Evolutionary conservation across 2,888 invertebrate species (phyloP).

Genomic region (Daptonema setosum): DNA sequence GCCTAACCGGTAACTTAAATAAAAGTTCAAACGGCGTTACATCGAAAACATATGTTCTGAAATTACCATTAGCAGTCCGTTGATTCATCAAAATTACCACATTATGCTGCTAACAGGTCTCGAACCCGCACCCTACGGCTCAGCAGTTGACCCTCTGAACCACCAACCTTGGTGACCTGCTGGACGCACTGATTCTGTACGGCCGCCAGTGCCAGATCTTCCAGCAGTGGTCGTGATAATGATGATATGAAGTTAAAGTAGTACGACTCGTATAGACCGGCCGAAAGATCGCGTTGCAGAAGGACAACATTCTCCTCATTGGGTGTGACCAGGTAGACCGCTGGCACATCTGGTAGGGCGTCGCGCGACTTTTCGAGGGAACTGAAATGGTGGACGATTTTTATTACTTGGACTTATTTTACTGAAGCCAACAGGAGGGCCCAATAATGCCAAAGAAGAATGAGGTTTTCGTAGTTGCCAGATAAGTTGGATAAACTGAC

Average conservation of each 20-base stretch:
- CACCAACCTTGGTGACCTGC: conserved; percentile 45
- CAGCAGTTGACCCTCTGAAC: too few species aligned
- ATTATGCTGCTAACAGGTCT: too few species aligned
- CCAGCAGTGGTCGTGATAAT: conserved; percentile 53
- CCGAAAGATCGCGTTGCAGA: conserved; percentile 46
- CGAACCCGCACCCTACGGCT: too few species aligned
- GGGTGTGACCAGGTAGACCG: conserved; percentile 88
- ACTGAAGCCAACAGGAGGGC: neutral
- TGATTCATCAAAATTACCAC: too few species aligned
- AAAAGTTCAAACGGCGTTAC: too few species aligned
- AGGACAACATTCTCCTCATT: conserved; percentile 82
- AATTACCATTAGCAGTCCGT: too few species aligned
- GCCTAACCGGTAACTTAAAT: too few species aligned
- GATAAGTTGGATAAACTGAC: too few species aligned
- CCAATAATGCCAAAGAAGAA: neutral
- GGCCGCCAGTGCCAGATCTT: conserved; percentile 77
- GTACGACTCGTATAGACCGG: conserved; percentile 73
- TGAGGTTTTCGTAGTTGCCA: too few species aligned
- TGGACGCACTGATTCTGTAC: conserved; percentile 71
- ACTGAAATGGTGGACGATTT: conserved; percentile 18
- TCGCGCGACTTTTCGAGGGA: conserved; percentile 34
- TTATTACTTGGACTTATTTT: neutral
- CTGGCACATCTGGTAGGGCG: conserved; percentile 87
- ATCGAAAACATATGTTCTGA: too few species aligned
- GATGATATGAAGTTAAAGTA: conserved; percentile 88